phyloP scores from a whole-genome alignment of 2,888 invertebrate species.

The Cantharis rustica region DNA sequence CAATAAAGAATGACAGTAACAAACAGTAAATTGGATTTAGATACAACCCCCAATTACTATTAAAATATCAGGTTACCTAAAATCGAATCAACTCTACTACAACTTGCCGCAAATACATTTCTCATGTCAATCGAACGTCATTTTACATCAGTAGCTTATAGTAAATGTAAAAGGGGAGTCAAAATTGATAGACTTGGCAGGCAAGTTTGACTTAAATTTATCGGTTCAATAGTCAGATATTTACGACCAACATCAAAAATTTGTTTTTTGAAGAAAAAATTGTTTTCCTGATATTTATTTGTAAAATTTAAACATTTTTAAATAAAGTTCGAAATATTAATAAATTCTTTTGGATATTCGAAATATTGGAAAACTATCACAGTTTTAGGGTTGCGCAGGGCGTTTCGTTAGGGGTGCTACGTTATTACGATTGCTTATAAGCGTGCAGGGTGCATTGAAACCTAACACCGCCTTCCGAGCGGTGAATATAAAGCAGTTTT shows the following conservation, averaged over 20 bases:
- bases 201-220: constrained; percentile 35
- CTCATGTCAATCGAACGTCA: constrained; percentile 37
- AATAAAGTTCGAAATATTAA: not conserved
- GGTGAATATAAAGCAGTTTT: constrained; percentile 1
- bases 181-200: constrained; percentile 30
- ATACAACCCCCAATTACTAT: constrained; percentile 34
- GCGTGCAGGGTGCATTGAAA: constrained; percentile 44
- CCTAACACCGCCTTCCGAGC: constrained; percentile 42
- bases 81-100: constrained; percentile 30
- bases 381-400: constrained; percentile 21
- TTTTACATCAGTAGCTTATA: constrained; percentile 32
- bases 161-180: constrained; percentile 30
- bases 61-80: constrained; percentile 37
- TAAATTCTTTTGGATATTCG: constrained; percentile 5
- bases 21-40: constrained; percentile 29
- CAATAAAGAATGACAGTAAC: constrained; percentile 29
- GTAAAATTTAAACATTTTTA: not conserved
- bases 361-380: constrained; percentile 3
- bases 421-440: constrained; percentile 46
- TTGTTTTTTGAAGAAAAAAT: not conserved
- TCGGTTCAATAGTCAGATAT: constrained; percentile 25
- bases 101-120: constrained; percentile 33
- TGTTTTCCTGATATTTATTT: not conserved
- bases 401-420: constrained; percentile 35
- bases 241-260: constrained; percentile 8